A percentile compares a stretch with the other conserved stretches of the same genome.
phyloP scores from a whole-genome alignment of 1,140 invertebrate genomes.

The Drosophila ficusphila region DNA sequence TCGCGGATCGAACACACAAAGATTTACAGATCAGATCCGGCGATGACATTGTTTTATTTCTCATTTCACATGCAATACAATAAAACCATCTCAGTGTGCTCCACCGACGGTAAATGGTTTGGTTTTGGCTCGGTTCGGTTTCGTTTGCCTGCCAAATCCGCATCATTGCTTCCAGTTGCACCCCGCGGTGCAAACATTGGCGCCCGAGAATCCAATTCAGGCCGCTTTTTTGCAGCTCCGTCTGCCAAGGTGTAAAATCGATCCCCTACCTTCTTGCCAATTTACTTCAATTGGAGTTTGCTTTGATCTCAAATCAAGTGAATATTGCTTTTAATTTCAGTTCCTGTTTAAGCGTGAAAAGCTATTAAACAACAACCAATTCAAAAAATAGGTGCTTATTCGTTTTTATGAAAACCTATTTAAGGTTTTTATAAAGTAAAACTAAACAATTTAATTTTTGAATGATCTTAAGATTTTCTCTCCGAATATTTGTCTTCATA shows the following conservation, averaged over 20 bases:
- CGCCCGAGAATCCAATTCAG: constrained; percentile 53
- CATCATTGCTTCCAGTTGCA: constrained; percentile 65
- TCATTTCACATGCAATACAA: constrained; percentile 71
- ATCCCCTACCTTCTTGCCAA: constrained; percentile 11
- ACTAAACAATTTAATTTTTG: too few relatives aligned
- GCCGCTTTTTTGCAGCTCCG: constrained; percentile 1
- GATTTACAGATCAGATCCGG: constrained; percentile 34
- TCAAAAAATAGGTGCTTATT: too few relatives aligned
- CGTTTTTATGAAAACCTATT: too few relatives aligned
- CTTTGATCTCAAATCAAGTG: too few relatives aligned
- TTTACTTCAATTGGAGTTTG: background rate
- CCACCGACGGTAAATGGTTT: constrained; percentile 66
- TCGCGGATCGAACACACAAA: background rate
- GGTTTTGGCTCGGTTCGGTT: constrained; percentile 54
- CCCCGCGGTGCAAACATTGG: constrained; percentile 76
- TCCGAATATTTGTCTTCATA: too few relatives aligned
- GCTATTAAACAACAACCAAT: too few relatives aligned
- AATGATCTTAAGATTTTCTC: too few relatives aligned
- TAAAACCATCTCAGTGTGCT: constrained; percentile 65
- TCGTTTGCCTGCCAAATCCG: constrained; percentile 32
- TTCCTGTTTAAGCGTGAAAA: too few relatives aligned
- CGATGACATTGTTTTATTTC: constrained; percentile 78
- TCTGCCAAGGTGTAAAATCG: constrained; percentile 12
- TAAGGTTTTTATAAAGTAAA: too few relatives aligned
- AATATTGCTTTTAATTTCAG: background rate